Evolutionary conservation across 2,113 vertebrate genomes (phyloP), one percentile per base, ranked within the genome.

Genomic region (Acanthochromis polyacanthus): DNA sequence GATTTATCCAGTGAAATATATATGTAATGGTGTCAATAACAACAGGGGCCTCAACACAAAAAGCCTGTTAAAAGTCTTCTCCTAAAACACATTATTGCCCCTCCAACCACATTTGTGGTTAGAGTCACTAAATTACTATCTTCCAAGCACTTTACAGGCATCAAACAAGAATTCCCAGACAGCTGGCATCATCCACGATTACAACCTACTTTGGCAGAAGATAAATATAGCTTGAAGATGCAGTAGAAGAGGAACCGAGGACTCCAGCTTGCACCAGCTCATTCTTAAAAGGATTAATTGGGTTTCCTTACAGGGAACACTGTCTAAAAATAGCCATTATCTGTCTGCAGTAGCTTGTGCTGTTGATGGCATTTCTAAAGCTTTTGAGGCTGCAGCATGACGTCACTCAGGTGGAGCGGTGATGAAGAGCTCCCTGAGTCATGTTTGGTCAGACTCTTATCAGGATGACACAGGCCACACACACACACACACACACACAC

Each of bases 261-360:
- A 62, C 57, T 85, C 63, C 55, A 65, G 3, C 50, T 58, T 43
- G 72, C 48, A 51, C 52, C 28, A 19, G 46, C 69, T 82, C 30
- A 12, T 51, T 68, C 57, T 61, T 67, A 22, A 57, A 67, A 73
- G 66, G 73, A 87, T 88, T 76, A 72, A 72, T 19, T 69, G 75
- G 68, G 79, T 77, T 90, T 83, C 63, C 76, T 80, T 20, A 45
- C 22, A 72, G 86, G 80, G 61, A 89, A 69, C 61, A 55, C 80
- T 52, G 14, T 74, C 88, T 76, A 84, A 87, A 90, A 84, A 91
- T 80, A 90, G 17, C 25, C 51, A 12, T 53, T 46, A 57, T 81
- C 71, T 52, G 70, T 70, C 61, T 70, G 70, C 6, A 4, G 68
- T n/a, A 22, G 65, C 64, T n/a, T 17, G 8, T 8, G 19, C 63